Conservation (phyloP, 2,888 invertebrate species). For the Liodrosophila aerea region DNA sequence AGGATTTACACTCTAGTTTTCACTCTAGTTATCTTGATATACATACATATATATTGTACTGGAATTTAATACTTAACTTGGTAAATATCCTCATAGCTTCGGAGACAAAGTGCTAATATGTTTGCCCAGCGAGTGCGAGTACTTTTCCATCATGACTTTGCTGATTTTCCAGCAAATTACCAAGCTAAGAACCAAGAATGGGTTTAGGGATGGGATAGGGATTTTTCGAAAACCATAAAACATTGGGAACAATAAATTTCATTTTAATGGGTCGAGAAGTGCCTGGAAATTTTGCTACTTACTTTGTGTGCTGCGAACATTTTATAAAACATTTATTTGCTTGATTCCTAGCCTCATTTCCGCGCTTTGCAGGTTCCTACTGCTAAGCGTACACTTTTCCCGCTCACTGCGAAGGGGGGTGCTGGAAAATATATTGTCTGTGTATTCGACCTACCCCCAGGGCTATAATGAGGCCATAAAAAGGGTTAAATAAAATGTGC, state of each 20-base stretch:
- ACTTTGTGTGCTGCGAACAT: conserved; percentile 62
- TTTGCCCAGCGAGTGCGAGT: conserved; percentile 23
- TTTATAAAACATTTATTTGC: conserved; percentile 79
- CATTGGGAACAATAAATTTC: conserved; percentile 75
- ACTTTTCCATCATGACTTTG: conserved; percentile 37
- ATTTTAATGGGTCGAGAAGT: conserved; percentile 72
- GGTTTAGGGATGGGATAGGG: conserved; percentile 1
- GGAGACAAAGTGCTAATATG: conserved; percentile 29
- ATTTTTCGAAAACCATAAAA: conserved; percentile 61
- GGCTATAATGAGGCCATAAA: conserved; percentile 75
- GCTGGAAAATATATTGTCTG: conserved; percentile 56
- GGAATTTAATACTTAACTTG: not conserved
- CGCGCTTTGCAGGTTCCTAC: conserved; percentile 37
- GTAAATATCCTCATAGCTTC: conserved; percentile 10
- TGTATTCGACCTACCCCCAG: conserved; percentile 17
- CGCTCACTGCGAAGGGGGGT: conserved; percentile 11
- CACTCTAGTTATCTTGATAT: too few species aligned
- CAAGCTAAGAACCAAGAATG: conserved; percentile 22
- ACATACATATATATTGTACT: too few species aligned
- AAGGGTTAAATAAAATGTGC: conserved; percentile 78
- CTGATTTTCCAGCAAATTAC: conserved; percentile 50
- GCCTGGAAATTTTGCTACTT: conserved; percentile 52
- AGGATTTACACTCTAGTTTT: too few species aligned
- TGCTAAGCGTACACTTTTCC: not conserved
- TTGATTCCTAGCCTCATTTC: conserved; percentile 78